Evolutionary conservation across 2,113 vertebrate species (phyloP).

Genomic region (Rhineura floridana): DNA sequence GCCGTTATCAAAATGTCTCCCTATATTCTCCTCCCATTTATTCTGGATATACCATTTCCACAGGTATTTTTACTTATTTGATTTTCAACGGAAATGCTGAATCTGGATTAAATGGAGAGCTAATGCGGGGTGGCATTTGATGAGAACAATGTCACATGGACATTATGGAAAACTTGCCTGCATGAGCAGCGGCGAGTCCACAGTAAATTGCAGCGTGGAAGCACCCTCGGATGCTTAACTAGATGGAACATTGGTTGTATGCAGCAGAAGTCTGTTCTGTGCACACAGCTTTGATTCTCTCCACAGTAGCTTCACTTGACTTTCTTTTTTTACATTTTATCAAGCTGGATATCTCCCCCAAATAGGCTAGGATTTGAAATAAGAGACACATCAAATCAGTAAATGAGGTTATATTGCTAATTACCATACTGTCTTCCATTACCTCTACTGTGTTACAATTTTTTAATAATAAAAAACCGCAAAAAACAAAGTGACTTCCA

Average conservation of each 20-base stretch:
- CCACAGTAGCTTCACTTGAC: conserved; percentile 54
- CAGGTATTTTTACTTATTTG: no score
- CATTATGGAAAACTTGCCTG: no score
- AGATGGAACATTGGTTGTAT: not conserved
- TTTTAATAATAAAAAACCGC: not conserved
- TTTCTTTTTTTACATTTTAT: conserved; percentile 73
- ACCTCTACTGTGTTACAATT: conserved; percentile 74
- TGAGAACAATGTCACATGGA: no score
- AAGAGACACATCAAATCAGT: conserved; percentile 72
- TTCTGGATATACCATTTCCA: no score
- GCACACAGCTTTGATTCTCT: conserved; percentile 44
- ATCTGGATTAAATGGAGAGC: no score
- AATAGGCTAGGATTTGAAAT: conserved; percentile 72
- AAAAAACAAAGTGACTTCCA: conserved; percentile 71
- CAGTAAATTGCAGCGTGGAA: no score
- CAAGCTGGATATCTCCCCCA: conserved; percentile 70
- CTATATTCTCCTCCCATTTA: no score
- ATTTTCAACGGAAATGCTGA: no score
- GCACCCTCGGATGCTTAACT: conserved; percentile 31
- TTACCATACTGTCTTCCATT: conserved; percentile 79
- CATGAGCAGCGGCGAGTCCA: no score
- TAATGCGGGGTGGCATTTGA: no score
- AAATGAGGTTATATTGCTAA: conserved; percentile 83
- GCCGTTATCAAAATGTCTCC: no score
- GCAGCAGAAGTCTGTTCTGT: not conserved